A percentile compares a stretch with the other conserved stretches of the same genome.
Evolutionary conservation across 2,113 vertebrate genomes (phyloP).

Genomic region (Callorhinus ursinus): DNA sequence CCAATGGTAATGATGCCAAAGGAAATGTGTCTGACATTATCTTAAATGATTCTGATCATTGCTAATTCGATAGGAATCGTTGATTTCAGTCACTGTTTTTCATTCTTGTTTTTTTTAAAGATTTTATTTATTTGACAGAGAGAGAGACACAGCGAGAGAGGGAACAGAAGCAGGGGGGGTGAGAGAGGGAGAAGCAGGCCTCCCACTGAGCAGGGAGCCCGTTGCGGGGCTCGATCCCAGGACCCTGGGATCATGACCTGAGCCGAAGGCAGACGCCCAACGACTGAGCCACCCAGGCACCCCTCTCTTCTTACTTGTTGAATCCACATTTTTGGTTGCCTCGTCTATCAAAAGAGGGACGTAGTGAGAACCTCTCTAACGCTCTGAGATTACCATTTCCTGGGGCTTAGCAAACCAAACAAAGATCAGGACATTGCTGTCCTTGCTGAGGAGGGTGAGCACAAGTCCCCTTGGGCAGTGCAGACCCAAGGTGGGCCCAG

Average conservation of each 20-base stretch:
- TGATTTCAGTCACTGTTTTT: neutral
- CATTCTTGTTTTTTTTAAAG: neutral
- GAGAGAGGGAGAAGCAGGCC: too few relatives aligned
- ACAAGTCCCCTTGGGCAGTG: rapidly evolving
- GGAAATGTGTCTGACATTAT: neutral
- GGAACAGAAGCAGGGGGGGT: too few relatives aligned
- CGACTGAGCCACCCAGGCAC: too few relatives aligned
- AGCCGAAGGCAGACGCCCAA: too few relatives aligned
- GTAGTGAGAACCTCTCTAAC: neutral
- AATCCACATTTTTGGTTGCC: neutral
- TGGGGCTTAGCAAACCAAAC: neutral
- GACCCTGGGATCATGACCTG: too few relatives aligned
- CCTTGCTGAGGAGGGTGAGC: neutral
- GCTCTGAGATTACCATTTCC: neutral
- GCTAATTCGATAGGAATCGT: neutral
- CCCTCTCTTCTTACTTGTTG: neutral
- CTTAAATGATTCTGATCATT: too few relatives aligned
- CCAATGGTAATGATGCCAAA: conserved; percentile 75
- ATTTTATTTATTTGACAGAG: too few relatives aligned
- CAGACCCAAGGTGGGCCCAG: neutral
- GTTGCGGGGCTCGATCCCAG: too few relatives aligned
- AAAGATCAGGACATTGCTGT: neutral
- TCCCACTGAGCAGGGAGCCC: too few relatives aligned
- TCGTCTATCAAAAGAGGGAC: neutral
- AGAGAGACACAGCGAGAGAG: too few relatives aligned